phyloP scores from a whole-genome alignment of 2,797 vertebrate genomes.

The Malurus leucopterus region DNA sequence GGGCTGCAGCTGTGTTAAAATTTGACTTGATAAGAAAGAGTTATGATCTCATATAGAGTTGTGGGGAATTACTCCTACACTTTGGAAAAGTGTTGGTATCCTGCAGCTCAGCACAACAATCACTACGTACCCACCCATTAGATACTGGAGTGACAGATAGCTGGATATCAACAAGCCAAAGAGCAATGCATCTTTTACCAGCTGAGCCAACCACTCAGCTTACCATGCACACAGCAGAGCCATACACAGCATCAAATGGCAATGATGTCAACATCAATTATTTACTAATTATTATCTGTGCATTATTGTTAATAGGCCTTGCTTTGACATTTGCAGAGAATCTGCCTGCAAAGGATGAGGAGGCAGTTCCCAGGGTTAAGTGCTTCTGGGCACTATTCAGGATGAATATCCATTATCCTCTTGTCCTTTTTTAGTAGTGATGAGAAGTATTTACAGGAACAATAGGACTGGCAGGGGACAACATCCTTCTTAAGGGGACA shows the following conservation, averaged over 20 bases:
- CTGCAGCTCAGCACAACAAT: neutral
- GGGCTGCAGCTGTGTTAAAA: neutral
- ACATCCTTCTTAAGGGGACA: neutral
- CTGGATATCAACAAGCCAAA: neutral
- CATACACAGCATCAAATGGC: neutral
- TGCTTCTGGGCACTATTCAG: neutral
- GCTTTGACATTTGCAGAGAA: neutral
- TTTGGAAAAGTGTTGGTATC: neutral
- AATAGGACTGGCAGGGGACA: neutral
- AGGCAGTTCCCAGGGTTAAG: neutral
- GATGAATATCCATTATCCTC: neutral
- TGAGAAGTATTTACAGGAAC: constrained; percentile 10
- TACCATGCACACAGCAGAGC: neutral
- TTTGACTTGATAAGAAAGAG: neutral
- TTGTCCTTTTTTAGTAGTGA: neutral
- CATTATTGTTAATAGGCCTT: neutral
- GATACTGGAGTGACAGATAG: neutral
- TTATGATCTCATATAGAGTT: neutral
- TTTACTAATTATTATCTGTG: neutral
- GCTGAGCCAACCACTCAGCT: neutral
- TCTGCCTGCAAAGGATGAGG: neutral
- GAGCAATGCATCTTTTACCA: neutral
- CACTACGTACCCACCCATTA: neutral
- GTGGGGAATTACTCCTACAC: neutral
- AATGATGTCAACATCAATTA: neutral